phyloP scores from a whole-genome alignment of 1,140 invertebrate genomes.

The Monomorium pharaonis region DNA sequence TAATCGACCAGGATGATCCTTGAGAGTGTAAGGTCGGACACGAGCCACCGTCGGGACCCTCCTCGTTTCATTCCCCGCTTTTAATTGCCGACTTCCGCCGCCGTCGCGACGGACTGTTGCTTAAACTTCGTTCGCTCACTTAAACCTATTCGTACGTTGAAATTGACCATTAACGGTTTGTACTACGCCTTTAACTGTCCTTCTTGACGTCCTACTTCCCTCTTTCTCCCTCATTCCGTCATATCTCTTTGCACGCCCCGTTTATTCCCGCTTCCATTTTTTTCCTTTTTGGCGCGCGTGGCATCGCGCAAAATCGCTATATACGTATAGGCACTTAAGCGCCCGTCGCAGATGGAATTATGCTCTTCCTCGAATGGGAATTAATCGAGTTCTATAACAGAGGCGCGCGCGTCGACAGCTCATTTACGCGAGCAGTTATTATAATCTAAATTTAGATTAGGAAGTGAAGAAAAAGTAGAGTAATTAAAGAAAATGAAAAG shows the following conservation, averaged over 20 bases:
- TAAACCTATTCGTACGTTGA: background rate
- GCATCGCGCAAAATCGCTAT: background rate
- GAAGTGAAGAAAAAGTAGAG: no score
- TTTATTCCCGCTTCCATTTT: background rate
- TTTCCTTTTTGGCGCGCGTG: background rate
- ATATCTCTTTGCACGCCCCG: background rate
- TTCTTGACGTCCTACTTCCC: background rate
- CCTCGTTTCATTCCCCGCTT: background rate
- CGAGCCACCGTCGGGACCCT: background rate
- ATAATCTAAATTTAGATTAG: no score
- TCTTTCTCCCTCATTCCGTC: background rate
- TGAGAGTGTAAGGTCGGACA: background rate
- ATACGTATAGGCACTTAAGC: constrained; percentile 25
- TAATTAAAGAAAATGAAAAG: no score
- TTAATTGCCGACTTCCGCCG: constrained; percentile 3
- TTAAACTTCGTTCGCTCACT: background rate
- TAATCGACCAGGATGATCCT: background rate
- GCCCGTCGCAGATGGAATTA: constrained; percentile 20
- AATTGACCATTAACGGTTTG: constrained; percentile 35
- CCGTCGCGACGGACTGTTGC: background rate
- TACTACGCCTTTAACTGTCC: background rate
- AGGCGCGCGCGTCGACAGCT: background rate
- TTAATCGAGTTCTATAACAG: constrained; percentile 25
- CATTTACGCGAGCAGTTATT: background rate
- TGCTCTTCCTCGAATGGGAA: constrained; percentile 13